Base-by-base conservation (phyloP, 2,888 invertebrate species). In the Phyto melanocephala region DNA sequence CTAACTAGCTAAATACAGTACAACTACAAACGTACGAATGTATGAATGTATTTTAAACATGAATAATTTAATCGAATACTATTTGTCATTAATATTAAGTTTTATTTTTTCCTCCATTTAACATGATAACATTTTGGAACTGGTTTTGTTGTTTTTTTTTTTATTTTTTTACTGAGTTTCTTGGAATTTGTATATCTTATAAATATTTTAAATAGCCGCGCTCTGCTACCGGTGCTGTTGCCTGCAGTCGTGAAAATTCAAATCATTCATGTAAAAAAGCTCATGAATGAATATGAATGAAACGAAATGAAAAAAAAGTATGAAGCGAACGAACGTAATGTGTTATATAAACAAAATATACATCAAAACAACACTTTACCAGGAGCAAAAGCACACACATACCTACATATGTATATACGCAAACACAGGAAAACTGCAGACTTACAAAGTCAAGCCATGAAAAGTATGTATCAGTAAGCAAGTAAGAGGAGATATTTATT, bases 241-340 rank as follows among this genome's bases (percentile, higher is more conserved):
- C 7, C 20, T 10, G 60, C 20, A 5, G 72, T 68, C 63, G 42
- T 74, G 42, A 50, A 77, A 40, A 81, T 81, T 77, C 45, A 74
- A 72, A 74, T 77, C 72, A 50, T 81, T 77, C 54, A 77, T 35
- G 52, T 71, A 71, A 52, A 63, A 63, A 65, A 45, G 52, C 71
- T 76, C 42, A 76, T 74, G 79, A 74, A 80, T 77, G 77, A 72
- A 76, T 76, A 40, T 77, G 58, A 71, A 63, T 63, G 42, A n/a
- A 70, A 52, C 20, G 45, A 45, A 28, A 62, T 28, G 54, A 20
- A 68, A 54, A 24, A 33, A 20, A 28, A 28, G 6, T n/a, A n/a
- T 15, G 15, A 60, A 76, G 6, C 42, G 33, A 52, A 68, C 37
- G 50, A 60, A 77, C 62, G 70, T 68, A 63, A 62, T 33, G 35